Conservation (phyloP, 1,140 invertebrate genomes). For the Cyphomyrmex costatus region DNA sequence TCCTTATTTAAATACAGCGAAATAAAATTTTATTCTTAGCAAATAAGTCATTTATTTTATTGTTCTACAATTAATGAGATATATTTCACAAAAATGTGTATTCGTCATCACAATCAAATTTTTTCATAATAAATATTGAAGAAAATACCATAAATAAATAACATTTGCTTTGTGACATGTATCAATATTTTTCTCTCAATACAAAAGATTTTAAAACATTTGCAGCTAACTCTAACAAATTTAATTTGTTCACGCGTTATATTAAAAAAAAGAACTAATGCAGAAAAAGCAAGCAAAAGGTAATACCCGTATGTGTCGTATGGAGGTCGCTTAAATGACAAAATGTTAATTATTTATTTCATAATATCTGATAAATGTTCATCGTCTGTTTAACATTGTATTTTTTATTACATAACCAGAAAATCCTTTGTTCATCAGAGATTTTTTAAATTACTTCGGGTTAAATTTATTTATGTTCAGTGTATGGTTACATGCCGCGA, state of each 20-base stretch:
- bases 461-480: constrained; percentile 24
- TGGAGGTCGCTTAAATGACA: not conserved
- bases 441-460: not conserved
- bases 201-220: not conserved
- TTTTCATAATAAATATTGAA: too few relatives aligned
- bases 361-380: constrained; percentile 25
- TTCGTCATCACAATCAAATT: too few relatives aligned
- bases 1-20: too few relatives aligned
- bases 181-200: too few relatives aligned
- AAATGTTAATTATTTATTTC: constrained; percentile 16
- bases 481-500: not conserved
- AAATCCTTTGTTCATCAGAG: not conserved
- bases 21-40: too few relatives aligned
- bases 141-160: too few relatives aligned
- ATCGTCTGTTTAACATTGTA: not conserved
- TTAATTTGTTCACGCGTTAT: not conserved
- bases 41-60: too few relatives aligned
- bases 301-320: constrained; percentile 16
- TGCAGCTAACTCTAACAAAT: not conserved
- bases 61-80: too few relatives aligned
- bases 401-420: not conserved
- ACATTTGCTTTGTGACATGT: too few relatives aligned
- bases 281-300: not conserved
- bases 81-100: too few relatives aligned
- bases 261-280: not conserved